A percentile compares a stretch with the other conserved stretches of the same genome.
Conservation (phyloP, 2,888 invertebrate species). For the Drosophila phalerata region DNA sequence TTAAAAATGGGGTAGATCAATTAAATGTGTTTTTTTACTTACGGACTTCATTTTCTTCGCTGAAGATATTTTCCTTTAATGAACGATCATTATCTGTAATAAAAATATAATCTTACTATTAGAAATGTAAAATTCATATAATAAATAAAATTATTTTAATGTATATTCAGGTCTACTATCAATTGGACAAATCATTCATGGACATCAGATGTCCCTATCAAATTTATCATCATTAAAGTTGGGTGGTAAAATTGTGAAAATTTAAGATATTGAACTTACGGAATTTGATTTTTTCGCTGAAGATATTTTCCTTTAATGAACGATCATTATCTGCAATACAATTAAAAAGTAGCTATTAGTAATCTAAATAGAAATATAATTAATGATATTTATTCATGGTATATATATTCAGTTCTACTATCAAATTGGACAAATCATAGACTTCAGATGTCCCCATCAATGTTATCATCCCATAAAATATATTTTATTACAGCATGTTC, state of each 20-base stretch:
- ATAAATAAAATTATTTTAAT: too few relatives aligned
- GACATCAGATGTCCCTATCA: conserved; percentile 64
- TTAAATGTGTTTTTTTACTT: background rate
- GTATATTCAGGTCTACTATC: conserved; percentile 13
- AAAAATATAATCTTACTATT: background rate
- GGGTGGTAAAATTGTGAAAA: background rate
- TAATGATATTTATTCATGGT: background rate
- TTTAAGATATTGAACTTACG: background rate
- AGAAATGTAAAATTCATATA: background rate
- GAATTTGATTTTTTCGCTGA: background rate
- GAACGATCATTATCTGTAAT: background rate
- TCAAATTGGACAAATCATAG: conserved; percentile 55
- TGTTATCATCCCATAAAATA: conserved; percentile 38
- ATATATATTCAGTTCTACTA: background rate
- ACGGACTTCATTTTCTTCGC: background rate
- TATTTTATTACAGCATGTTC: background rate
- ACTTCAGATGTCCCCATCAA: conserved; percentile 60
- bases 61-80: background rate
- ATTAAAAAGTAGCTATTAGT: background rate
- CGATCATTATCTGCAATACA: background rate
- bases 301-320: background rate
- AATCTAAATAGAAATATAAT: background rate
- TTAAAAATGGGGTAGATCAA: background rate
- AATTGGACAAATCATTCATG: conserved; percentile 55
- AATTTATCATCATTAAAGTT: conserved; percentile 45